Base-by-base conservation (phyloP, 1,140 invertebrate genomes). In the Heterodera schachtii region DNA sequence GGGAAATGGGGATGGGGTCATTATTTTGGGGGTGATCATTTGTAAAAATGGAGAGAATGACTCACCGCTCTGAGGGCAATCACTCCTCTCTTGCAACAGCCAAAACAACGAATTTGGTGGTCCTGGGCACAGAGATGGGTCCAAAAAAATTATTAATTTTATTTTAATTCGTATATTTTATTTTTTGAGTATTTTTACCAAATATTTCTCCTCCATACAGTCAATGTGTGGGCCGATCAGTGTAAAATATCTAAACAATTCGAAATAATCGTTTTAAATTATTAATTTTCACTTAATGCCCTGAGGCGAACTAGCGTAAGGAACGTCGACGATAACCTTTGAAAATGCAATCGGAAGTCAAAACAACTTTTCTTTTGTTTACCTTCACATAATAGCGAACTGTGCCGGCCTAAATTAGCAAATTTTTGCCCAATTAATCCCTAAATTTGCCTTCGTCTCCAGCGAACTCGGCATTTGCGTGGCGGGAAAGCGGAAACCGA, bases 191-290 rank as follows among this genome's bases (percentile, higher is more conserved):
- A 82, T 47, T 31, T 85, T 92, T 91, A 94, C 94, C 91, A 95
- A 91, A 90, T 94, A 94, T 90, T 94, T 93, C 87, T 95, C 94
- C 81, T 95, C 94, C 94, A 94, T 94, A 88, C 94, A 95, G 90
- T 95, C 94, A 85, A 94, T 94, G 86, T 94, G 93, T 16, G 94
- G 94, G 21, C 94, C 94, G 84, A 95, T 94, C 57, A 95, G 92
- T 1, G 94, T 94, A 89, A 95, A 95, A 89, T 95, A 95, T 73
- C 76, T 78, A 19, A 31, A 52, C 49, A 52, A 52, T 52, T 31
- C 31, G 31, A 31, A 31, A 31, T 31, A 31, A 31, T 31, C 31
- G 31, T 31, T 31, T 31, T 31, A 31, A 31, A 52, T 52, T 8
- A 52, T 8, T 52, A 57, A 11, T 31, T 19, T 0, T 66, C 6